Base-by-base conservation (phyloP, 2,888 invertebrate genomes). In the Cyclophora albipunctata region DNA sequence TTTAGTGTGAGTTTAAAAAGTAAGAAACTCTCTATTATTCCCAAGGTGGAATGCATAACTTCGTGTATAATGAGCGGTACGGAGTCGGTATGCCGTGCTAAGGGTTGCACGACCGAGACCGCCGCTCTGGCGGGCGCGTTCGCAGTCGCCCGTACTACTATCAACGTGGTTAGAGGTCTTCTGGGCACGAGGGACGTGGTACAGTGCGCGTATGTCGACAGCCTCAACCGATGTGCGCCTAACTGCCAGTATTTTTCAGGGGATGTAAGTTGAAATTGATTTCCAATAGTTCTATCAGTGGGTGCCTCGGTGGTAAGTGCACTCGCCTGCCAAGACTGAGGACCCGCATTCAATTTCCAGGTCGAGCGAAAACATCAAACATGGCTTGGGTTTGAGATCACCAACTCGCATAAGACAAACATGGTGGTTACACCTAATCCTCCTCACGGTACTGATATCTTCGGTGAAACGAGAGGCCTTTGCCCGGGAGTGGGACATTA, bases 151-250 rank as follows among this genome's bases (percentile, higher is more conserved):
- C 75, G 87, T 1, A 83, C 68, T 45, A 69, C 79, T 4, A 72
- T 85, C 56, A 85, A 84, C 66, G 84, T 85, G 34, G 76, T 84
- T 3, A 81, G 81, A 43, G 86, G 80, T 0, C 62, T 87, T 45
- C 73, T 78, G 56, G 87, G 87, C 4, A 55, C 46, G 5, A 75
- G 67, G 54, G 65, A 70, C 5, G 68, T 78, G 3, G 57, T 73
- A 34, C 86, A 87, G 59, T 82, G 82, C 60, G 87, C 75, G 0
- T 87, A 80, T 48, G 84, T 83, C 1, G 87, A 86, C 58, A 81
- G 75, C 43, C 57, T 84, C 2, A 76, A 75, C 0, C 74, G 71
- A 2, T 85, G 86, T 50, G 83, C 83, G 5, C 87, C 85, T 0
- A 69, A 78, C 50, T 84, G 84, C 51, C 86, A 86, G 63, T 87